Evolutionary conservation across 2,888 invertebrate species (phyloP).

Genomic region (Eucriotettix oculatus): DNA sequence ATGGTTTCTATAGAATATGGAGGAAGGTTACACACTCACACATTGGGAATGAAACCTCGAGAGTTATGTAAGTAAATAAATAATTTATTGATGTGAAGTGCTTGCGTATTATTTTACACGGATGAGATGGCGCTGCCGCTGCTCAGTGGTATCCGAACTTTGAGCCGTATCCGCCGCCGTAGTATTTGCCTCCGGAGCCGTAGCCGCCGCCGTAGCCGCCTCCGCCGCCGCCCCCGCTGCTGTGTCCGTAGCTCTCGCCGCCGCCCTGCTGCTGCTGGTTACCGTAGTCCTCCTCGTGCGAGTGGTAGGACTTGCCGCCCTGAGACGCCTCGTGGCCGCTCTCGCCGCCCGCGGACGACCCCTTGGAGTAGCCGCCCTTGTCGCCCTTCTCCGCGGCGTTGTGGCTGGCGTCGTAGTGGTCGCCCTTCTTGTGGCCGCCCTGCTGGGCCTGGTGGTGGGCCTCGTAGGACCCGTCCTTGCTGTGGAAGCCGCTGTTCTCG

Average conservation of each 20-base stretch:
- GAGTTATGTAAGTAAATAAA: not conserved
- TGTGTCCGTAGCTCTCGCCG: constrained; percentile 32
- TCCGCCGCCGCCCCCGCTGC: constrained; percentile 19
- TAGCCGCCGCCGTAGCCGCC: constrained; percentile 3
- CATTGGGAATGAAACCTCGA: not conserved
- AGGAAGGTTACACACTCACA: too few species aligned
- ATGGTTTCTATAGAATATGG: too few species aligned
- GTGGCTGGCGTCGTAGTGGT: constrained; percentile 33
- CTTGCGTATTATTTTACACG: constrained; percentile 21
- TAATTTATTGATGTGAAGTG: constrained; percentile 7
- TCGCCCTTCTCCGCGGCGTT: constrained; percentile 35
- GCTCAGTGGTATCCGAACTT: constrained; percentile 20
- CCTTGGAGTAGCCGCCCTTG: constrained; percentile 39
- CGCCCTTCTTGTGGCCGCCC: constrained; percentile 39
- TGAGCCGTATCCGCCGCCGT: not conserved
- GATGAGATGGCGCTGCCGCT: constrained; percentile 18
- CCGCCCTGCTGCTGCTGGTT: constrained; percentile 33
- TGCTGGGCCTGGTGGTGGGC: constrained; percentile 35
- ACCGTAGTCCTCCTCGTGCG: constrained; percentile 34
- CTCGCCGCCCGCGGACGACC: constrained; percentile 33
- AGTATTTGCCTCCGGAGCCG: not conserved
- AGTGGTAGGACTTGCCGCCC: constrained; percentile 37
- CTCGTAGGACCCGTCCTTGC: constrained; percentile 41
- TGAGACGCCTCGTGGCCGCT: constrained; percentile 38
- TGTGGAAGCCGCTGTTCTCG: constrained; percentile 45